These are phyloP conservation scores for Pelagia noctiluca DNA, from an alignment of 30 jellyfish, hydroid and myxozoan species.

Conservation along the genomic window DNA sequence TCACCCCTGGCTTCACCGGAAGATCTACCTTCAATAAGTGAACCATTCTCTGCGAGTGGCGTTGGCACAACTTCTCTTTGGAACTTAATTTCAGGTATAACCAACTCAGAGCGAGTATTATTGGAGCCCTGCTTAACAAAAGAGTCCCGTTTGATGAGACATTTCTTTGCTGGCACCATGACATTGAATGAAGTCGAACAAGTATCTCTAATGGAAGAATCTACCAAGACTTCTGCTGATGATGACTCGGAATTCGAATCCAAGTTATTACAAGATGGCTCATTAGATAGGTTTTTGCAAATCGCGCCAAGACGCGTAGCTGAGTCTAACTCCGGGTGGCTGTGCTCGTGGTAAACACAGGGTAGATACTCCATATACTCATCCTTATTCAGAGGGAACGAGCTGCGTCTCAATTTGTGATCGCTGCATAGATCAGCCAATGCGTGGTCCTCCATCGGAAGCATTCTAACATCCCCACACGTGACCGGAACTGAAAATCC, in stretches of 20 bases:
- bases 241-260: background rate
- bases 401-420: constrained; percentile 14
- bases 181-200: background rate
- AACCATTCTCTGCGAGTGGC: background rate
- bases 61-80: background rate
- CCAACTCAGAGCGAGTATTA: background rate
- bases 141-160: background rate
- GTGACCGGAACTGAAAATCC: constrained; percentile 59
- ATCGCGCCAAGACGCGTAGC: constrained; percentile 34
- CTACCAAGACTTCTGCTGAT: background rate
- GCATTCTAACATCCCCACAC: constrained; percentile 38
- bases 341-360: background rate
- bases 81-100: background rate
- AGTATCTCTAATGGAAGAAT: background rate
- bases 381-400: constrained; percentile 39
- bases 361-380: constrained; percentile 32
- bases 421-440: constrained; percentile 6
- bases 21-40: background rate
- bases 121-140: no score
- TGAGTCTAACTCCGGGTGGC: constrained; percentile 28
- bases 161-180: background rate
- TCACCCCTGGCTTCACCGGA: background rate
- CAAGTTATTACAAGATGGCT: background rate
- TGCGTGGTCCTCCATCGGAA: constrained; percentile 59
- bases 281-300: background rate